Conservation (phyloP, 2,797 vertebrate genomes). For the Kryptopterus vitreolus region DNA sequence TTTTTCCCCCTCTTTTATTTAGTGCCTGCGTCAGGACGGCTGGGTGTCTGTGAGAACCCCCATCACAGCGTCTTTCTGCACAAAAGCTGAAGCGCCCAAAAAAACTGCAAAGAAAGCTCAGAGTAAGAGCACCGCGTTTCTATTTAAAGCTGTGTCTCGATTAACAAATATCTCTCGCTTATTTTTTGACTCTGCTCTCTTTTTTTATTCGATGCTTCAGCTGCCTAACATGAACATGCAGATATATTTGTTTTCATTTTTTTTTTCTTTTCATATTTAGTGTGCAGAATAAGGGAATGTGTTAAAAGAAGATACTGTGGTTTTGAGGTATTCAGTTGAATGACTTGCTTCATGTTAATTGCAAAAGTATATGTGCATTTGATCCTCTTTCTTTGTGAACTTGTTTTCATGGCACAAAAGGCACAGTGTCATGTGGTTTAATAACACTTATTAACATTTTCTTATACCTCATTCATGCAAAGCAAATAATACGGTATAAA, state of each 20-base stretch:
- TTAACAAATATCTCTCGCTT: background rate
- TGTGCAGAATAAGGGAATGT: background rate
- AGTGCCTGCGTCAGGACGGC: slow-evolving; percentile 64
- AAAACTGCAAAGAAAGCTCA: slow-evolving; percentile 59
- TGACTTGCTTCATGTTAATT: background rate
- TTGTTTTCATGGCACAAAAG: background rate
- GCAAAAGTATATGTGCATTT: background rate
- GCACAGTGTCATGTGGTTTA: too few relatives aligned
- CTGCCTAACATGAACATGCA: background rate
- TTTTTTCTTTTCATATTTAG: background rate
- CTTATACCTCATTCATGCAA: background rate
- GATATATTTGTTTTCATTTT: background rate
- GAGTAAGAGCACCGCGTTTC: slow-evolving; percentile 50
- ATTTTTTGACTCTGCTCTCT: background rate
- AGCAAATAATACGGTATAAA: background rate
- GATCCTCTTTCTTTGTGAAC: background rate
- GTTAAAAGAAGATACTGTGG: too few relatives aligned
- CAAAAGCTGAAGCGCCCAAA: slow-evolving; percentile 55
- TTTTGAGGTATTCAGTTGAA: background rate
- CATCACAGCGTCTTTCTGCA: slow-evolving; percentile 60
- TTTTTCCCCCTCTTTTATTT: slow-evolving; percentile 23
- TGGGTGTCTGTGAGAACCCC: slow-evolving; percentile 55
- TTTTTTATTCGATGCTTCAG: background rate
- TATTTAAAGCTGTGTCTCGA: background rate
- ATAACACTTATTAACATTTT: background rate